Conservation (phyloP, 2,888 invertebrate species). For the Apamea sordens region DNA sequence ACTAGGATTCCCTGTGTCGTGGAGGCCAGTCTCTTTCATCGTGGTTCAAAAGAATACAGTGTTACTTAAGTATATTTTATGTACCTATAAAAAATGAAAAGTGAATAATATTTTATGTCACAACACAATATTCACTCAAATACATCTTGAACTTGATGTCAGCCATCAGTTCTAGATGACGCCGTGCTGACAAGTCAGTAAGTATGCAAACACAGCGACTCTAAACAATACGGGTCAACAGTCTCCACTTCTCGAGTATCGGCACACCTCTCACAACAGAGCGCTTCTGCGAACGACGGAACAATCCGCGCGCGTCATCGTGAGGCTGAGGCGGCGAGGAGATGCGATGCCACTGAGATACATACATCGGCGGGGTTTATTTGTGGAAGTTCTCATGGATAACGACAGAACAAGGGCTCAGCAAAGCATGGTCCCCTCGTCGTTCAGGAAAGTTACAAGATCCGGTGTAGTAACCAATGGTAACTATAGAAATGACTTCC, state of each 20-base stretch:
- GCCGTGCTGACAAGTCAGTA: conserved; percentile 4
- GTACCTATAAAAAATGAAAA: no score
- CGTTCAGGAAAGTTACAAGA: background rate
- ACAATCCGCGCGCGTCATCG: conserved; percentile 27
- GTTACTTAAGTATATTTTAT: no score
- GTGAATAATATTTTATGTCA: background rate
- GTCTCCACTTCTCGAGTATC: conserved; percentile 23
- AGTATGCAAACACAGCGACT: conserved; percentile 43
- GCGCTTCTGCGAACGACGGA: conserved; percentile 48
- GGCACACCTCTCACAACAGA: conserved; percentile 38
- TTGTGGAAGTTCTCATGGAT: background rate
- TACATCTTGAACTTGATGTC: background rate
- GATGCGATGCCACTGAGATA: no score
- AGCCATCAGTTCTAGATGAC: conserved; percentile 7
- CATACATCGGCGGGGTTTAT: background rate
- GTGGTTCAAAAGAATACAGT: no score
- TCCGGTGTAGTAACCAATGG: no score
- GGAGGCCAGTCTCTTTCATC: no score
- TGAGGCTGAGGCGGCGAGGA: background rate
- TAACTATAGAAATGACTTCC: background rate
- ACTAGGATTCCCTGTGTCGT: no score
- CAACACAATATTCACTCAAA: background rate
- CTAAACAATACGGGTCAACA: conserved; percentile 61
- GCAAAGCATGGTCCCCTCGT: background rate
- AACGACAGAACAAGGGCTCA: background rate